Evolutionary conservation across 2,113 vertebrate species (phyloP).

Genomic region (Archocentrus centrarchus): DNA sequence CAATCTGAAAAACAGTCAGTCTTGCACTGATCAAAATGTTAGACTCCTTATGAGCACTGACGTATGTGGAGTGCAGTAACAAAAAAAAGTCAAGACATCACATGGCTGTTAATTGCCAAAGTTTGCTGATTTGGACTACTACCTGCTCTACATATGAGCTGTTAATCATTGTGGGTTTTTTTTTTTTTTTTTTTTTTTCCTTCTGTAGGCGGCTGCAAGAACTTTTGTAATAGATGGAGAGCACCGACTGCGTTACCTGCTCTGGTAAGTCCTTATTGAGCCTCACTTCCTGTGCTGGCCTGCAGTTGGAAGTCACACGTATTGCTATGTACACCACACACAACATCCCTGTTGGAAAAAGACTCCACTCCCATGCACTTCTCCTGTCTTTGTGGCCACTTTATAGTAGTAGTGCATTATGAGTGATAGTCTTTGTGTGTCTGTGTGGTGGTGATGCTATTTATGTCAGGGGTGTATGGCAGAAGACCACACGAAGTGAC

Average conservation of each 20-base stretch:
- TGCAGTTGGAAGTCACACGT: conserved; percentile 76
- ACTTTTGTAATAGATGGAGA: conserved; percentile 20
- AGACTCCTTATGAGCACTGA: conserved; percentile 11
- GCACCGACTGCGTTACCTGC: neutral
- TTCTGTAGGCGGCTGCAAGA: conserved; percentile 27
- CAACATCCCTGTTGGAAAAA: conserved; percentile 13
- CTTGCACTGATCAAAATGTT: conserved; percentile 36
- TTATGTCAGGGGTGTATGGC: conserved; percentile 40
- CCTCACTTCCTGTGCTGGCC: conserved; percentile 66
- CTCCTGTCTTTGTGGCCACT: conserved; percentile 12
- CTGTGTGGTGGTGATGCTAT: conserved; percentile 39
- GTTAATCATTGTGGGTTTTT: neutral
- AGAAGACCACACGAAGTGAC: conserved; percentile 43
- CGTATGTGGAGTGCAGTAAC: neutral
- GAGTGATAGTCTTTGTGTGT: conserved; percentile 6
- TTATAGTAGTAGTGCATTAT: conserved; percentile 11
- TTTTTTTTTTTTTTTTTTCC: no score
- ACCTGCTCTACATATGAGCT: neutral
- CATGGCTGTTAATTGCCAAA: neutral
- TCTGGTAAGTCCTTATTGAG: conserved; percentile 42
- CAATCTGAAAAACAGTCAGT: conserved; percentile 59
- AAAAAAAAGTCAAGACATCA: neutral
- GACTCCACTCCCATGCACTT: neutral
- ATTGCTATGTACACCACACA: conserved; percentile 31
- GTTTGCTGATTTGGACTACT: neutral